These are phyloP conservation scores for Sapajus apella DNA, from an alignment of 2,113 vertebrate genomes.

Conservation along the genomic window DNA sequence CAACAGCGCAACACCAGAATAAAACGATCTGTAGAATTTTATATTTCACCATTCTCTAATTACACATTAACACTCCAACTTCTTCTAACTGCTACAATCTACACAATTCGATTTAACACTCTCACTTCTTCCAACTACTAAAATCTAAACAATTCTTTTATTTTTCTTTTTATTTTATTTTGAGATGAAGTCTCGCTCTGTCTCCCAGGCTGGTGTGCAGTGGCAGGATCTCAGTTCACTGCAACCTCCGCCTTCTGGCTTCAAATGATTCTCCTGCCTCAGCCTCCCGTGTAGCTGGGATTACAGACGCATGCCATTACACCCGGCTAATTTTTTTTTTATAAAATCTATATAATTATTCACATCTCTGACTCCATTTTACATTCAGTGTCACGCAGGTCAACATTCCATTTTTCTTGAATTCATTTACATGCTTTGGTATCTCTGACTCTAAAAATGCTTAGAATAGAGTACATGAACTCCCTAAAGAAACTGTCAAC, in stretches of 20 bases:
- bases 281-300: too few species aligned
- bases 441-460: background rate
- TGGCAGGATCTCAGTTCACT: too few species aligned
- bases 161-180: too few species aligned
- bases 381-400: background rate
- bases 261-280: too few species aligned
- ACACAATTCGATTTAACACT: background rate
- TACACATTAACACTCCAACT: background rate
- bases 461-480: background rate
- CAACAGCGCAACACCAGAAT: background rate
- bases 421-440: conserved; percentile 8
- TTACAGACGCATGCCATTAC: too few species aligned
- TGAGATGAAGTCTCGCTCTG: too few species aligned
- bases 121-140: background rate
- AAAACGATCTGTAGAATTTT: background rate
- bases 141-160: background rate
- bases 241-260: too few species aligned
- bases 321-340: too few species aligned
- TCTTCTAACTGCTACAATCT: background rate
- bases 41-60: background rate
- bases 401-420: conserved; percentile 2
- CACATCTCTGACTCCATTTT: background rate
- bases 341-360: background rate
- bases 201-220: too few species aligned
- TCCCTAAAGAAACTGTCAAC: background rate